phyloP scores from a whole-genome alignment of 1,140 invertebrate species.

The Vanessa atalanta region DNA sequence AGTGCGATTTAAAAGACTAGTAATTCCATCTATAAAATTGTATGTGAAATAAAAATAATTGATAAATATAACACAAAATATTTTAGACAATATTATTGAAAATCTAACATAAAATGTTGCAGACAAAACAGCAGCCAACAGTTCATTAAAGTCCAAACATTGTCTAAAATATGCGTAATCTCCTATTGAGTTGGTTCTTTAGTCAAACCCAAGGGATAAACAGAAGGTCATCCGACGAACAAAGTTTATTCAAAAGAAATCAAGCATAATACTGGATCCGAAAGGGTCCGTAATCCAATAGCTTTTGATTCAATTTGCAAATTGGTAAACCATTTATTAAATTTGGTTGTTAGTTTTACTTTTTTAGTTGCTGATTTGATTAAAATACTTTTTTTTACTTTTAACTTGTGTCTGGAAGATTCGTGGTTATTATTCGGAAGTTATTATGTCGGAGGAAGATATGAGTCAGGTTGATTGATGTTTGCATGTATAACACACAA shows the following conservation, averaged over 20 bases:
- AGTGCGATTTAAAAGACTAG: no score
- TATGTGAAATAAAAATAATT: no score
- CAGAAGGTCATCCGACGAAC: background rate
- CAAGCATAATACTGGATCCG: slow-evolving; percentile 2
- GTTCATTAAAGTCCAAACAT: background rate
- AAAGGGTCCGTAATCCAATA: slow-evolving; percentile 16
- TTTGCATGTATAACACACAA: no score
- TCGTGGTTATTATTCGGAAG: no score
- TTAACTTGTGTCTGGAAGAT: background rate
- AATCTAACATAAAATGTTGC: background rate
- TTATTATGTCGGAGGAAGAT: no score
- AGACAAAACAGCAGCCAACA: background rate
- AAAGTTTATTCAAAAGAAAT: slow-evolving; percentile 28
- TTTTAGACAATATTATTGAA: no score
- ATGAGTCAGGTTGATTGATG: no score
- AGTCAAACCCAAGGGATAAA: slow-evolving; percentile 17
- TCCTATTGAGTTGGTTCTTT: slow-evolving; percentile 26
- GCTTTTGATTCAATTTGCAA: slow-evolving; percentile 21
- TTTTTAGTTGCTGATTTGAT: background rate
- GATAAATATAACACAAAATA: no score
- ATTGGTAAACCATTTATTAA: slow-evolving; percentile 10
- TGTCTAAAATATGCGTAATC: slow-evolving; percentile 18
- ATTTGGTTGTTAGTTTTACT: background rate
- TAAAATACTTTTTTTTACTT: background rate
- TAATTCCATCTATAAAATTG: no score